Percentiles rank a stretch among this genome's conserved stretches.
These are phyloP conservation scores for Creontiades dilutus DNA, from an alignment of 2,888 invertebrate genomes.

Conservation along the genomic window DNA sequence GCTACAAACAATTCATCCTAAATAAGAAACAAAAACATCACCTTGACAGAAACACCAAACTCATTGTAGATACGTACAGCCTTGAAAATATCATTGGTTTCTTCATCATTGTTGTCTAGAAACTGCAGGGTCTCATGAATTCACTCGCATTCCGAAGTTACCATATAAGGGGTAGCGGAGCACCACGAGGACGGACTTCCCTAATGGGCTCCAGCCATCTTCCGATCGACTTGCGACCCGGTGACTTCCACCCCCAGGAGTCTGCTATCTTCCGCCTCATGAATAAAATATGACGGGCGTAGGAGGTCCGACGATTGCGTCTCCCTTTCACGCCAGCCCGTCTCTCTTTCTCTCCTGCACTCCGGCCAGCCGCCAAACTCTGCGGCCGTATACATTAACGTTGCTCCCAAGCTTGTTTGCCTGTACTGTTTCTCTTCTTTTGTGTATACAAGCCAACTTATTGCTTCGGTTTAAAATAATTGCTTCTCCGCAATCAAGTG, in stretches of 20 bases:
- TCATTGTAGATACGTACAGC: too few species aligned
- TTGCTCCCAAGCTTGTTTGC: background rate
- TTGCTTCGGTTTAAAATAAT: background rate
- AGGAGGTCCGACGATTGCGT: constrained; percentile 38
- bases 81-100: too few species aligned
- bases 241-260: background rate
- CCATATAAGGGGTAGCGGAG: background rate
- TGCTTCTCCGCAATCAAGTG: background rate
- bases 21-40: too few species aligned
- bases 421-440: background rate
- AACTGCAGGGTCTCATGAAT: background rate
- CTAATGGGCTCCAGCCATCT: background rate
- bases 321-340: background rate
- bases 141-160: background rate
- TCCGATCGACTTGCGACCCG: constrained; percentile 1
- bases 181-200: background rate
- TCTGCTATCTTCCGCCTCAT: background rate
- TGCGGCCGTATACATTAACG: background rate
- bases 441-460: background rate
- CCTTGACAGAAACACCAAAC: too few species aligned
- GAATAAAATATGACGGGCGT: constrained; percentile 56
- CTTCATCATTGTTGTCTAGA: too few species aligned
- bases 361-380: background rate
- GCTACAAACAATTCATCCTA: too few species aligned
- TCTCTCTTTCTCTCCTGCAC: background rate